Conservation (phyloP, 2,113 vertebrate species). For the Urocitellus parryii region DNA sequence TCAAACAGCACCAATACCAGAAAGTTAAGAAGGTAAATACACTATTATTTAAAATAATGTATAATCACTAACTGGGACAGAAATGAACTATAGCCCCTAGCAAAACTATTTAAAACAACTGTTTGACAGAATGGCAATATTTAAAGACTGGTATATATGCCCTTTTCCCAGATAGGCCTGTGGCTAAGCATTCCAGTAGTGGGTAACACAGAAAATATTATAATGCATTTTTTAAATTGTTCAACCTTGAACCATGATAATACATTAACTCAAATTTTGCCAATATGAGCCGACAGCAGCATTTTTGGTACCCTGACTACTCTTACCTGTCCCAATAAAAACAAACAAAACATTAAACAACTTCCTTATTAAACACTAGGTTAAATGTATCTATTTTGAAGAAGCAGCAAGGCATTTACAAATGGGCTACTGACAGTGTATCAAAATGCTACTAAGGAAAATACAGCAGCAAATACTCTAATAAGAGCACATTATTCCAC, state of each 20-base stretch:
- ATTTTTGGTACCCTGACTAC: slow-evolving; percentile 52
- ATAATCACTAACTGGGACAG: slow-evolving; percentile 60
- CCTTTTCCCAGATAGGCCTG: background rate
- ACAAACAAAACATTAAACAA: slow-evolving; percentile 28
- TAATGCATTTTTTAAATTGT: slow-evolving; percentile 35
- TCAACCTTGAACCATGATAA: slow-evolving; percentile 59
- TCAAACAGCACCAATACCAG: slow-evolving; percentile 80
- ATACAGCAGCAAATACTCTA: slow-evolving; percentile 73
- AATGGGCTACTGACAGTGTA: slow-evolving; percentile 46
- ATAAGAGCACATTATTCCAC: slow-evolving; percentile 67
- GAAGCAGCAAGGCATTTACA: slow-evolving; percentile 54
- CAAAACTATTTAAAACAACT: slow-evolving; percentile 67
- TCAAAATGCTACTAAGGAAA: slow-evolving; percentile 77
- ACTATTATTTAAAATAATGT: slow-evolving; percentile 74
- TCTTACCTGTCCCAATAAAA: slow-evolving; percentile 41
- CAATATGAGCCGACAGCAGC: slow-evolving; percentile 15
- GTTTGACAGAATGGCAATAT: slow-evolving; percentile 56
- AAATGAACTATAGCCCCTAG: slow-evolving; percentile 58
- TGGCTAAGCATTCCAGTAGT: background rate
- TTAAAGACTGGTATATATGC: slow-evolving; percentile 49
- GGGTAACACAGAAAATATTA: slow-evolving; percentile 41
- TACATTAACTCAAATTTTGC: slow-evolving; percentile 13
- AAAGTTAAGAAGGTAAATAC: slow-evolving; percentile 73
- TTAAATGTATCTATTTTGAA: background rate
- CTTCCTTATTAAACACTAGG: slow-evolving; percentile 43